Conservation (phyloP, 2,113 vertebrate genomes). For the Passerina amoena region DNA sequence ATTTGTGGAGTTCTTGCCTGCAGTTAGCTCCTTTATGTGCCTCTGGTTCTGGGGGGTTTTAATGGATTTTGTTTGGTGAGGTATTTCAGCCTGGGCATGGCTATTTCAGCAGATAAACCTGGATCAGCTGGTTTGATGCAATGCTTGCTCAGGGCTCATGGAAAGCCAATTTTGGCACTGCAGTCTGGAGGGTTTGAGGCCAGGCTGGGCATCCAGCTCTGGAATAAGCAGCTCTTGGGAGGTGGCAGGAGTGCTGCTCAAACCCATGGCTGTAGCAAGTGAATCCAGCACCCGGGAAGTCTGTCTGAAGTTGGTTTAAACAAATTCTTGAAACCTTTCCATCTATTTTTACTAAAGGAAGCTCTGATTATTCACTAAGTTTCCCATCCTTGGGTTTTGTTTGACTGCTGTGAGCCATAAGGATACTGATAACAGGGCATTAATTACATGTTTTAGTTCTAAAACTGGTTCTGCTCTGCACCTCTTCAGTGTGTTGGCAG, state of each 20-base stretch:
- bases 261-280: background rate
- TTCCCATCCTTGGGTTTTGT: background rate
- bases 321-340: background rate
- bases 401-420: background rate
- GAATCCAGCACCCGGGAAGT: fast-evolving
- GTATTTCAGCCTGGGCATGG: background rate
- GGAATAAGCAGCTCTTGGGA: background rate
- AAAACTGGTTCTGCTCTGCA: background rate
- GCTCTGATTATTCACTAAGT: background rate
- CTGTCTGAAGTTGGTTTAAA: background rate
- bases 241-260: background rate
- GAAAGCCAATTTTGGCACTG: background rate
- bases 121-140: background rate
- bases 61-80: background rate
- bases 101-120: background rate
- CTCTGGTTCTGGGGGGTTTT: fast-evolving
- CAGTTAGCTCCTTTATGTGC: background rate
- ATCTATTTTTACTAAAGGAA: background rate
- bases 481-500: background rate
- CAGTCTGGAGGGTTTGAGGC: background rate
- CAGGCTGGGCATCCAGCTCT: background rate
- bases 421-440: background rate
- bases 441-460: background rate
- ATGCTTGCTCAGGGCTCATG: background rate
- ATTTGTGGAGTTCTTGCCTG: background rate